Evolutionary conservation across 2,113 vertebrate species (phyloP).

Genomic region (Procavia capensis): DNA sequence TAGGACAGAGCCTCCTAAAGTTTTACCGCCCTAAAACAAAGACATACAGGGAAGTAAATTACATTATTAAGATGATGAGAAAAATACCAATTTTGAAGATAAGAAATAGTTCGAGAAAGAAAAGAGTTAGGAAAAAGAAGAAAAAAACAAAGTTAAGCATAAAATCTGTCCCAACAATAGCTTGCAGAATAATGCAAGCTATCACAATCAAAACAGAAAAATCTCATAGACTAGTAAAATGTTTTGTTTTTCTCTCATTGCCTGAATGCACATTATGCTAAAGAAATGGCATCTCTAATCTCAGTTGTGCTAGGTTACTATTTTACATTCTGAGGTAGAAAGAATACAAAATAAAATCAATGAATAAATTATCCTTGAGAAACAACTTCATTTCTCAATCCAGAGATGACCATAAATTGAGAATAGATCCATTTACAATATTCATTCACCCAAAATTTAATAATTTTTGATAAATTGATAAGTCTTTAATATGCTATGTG

Average conservation of each 20-base stretch:
- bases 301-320: slow-evolving; percentile 15
- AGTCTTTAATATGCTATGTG: slow-evolving; percentile 21
- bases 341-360: slow-evolving; percentile 64
- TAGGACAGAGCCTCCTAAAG: no score
- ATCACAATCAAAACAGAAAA: slow-evolving; percentile 22
- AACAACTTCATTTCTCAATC: slow-evolving; percentile 60
- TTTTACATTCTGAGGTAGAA: slow-evolving; percentile 60
- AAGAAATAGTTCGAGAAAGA: background rate
- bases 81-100: slow-evolving; percentile 2
- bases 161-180: background rate
- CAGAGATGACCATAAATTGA: slow-evolving; percentile 36
- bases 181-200: slow-evolving; percentile 16
- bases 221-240: background rate
- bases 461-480: slow-evolving; percentile 48
- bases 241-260: slow-evolving; percentile 41
- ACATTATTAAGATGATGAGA: slow-evolving; percentile 20
- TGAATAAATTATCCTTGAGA: slow-evolving; percentile 70
- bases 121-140: background rate
- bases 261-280: slow-evolving; percentile 33
- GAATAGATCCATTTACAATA: slow-evolving; percentile 44
- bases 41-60: background rate
- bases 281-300: slow-evolving; percentile 61
- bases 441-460: slow-evolving; percentile 53
- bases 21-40: no score
- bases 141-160: slow-evolving; percentile 1